These are phyloP conservation scores for Lichenostomus cassidix DNA, from an alignment of 2,113 vertebrate genomes.

Conservation along the genomic window DNA sequence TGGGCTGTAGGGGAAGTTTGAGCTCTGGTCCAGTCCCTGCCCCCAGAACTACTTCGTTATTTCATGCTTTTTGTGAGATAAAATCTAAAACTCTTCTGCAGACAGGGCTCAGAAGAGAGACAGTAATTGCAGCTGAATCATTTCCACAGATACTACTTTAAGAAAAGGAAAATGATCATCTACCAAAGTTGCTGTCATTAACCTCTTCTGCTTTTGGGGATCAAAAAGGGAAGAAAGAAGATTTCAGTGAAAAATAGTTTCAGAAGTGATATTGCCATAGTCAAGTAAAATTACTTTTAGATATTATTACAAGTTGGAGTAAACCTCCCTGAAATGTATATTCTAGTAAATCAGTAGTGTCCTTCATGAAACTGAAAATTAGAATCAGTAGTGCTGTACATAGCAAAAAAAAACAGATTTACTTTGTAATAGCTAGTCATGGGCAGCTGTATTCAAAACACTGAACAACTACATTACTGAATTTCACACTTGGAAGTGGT, in stretches of 20 bases:
- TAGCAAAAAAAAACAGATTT: background rate
- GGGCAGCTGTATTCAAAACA: background rate
- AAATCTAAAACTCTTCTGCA: background rate
- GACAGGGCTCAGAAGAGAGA: background rate
- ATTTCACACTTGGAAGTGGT: background rate
- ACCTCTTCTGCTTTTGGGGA: conserved; percentile 10
- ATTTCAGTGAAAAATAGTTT: background rate
- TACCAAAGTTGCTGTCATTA: conserved; percentile 23
- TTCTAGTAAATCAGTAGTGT: background rate
- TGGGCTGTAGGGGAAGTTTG: background rate
- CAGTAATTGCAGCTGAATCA: conserved; percentile 24
- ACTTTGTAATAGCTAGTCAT: background rate
- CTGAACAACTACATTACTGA: background rate
- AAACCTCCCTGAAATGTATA: background rate
- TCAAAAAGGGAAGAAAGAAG: background rate
- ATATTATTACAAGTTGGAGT: background rate
- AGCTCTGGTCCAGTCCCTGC: background rate
- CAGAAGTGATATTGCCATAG: background rate
- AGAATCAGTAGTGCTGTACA: background rate
- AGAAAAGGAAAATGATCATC: background rate
- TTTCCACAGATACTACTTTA: background rate
- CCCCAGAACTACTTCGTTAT: background rate
- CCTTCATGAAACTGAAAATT: background rate
- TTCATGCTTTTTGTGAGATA: background rate
- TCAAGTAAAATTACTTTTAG: conserved; percentile 13